phyloP scores from a whole-genome alignment of 92 coral and sea anemone genomes.

The Porites rus region DNA sequence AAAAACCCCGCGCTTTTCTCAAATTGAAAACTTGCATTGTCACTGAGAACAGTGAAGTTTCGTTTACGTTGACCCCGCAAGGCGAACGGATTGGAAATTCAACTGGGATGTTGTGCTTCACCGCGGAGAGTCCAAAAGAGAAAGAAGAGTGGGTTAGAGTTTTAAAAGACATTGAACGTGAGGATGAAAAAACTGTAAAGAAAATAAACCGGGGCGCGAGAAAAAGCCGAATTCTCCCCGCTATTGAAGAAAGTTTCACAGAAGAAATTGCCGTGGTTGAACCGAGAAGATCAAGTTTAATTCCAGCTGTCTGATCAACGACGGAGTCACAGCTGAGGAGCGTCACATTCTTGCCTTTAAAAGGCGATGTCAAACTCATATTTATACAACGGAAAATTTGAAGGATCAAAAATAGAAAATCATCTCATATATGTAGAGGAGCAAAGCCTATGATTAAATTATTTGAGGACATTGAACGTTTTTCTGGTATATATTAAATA shows the following conservation, averaged over 20 bases:
- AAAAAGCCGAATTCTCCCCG: conserved; percentile 50
- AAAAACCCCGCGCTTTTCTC: conserved; percentile 82
- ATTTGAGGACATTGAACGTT: neutral
- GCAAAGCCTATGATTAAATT: conserved; percentile 2
- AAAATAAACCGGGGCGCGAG: conserved; percentile 40
- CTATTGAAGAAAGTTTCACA: conserved; percentile 61
- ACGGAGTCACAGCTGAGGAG: neutral
- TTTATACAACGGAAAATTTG: neutral
- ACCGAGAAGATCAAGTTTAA: conserved; percentile 65
- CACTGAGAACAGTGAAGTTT: conserved; percentile 62
- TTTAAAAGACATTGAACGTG: conserved; percentile 48
- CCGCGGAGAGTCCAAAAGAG: conserved; percentile 70
- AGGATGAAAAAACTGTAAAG: conserved; percentile 22
- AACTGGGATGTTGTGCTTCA: conserved; percentile 65
- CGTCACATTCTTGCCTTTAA: neutral
- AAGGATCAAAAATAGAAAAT: neutral
- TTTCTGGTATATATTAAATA: neutral
- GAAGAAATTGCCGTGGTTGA: conserved; percentile 59
- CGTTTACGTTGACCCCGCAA: conserved; percentile 75
- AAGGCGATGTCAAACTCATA: neutral
- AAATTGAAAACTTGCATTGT: conserved; percentile 72
- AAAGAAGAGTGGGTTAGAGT: conserved; percentile 77
- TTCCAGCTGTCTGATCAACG: conserved; percentile 34
- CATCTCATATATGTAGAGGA: neutral
- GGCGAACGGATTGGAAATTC: conserved; percentile 87